These are phyloP conservation scores for Lycocerus yunnanus DNA, from an alignment of 2,888 invertebrate genomes.

Conservation along the genomic window DNA sequence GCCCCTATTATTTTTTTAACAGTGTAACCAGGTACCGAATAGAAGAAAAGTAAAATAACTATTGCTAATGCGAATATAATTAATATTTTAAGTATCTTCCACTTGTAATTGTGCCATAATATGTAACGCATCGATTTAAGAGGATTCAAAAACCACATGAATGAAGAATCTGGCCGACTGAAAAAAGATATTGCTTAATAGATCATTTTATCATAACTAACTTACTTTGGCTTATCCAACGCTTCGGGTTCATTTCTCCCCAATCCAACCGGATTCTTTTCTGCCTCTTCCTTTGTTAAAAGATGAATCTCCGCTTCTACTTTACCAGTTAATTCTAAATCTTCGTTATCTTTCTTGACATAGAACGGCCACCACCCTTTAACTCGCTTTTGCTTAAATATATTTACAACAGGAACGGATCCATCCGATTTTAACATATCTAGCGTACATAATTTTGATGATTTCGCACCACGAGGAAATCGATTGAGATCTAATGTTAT, in stretches of 20 bases:
- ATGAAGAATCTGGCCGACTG: slow-evolving; percentile 91
- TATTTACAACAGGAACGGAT: slow-evolving; percentile 80
- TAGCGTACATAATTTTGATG: slow-evolving; percentile 83
- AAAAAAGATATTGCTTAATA: slow-evolving; percentile 6
- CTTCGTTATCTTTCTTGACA: slow-evolving; percentile 82
- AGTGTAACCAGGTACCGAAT: slow-evolving; percentile 86
- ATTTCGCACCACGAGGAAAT: slow-evolving; percentile 88
- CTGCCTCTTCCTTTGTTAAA: slow-evolving; percentile 83
- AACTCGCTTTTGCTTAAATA: slow-evolving; percentile 88
- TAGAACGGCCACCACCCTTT: slow-evolving; percentile 95
- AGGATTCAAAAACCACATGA: slow-evolving; percentile 93
- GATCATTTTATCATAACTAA: neutral
- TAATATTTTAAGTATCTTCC: slow-evolving; percentile 78
- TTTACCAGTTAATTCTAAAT: slow-evolving; percentile 86
- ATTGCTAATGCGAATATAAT: slow-evolving; percentile 66
- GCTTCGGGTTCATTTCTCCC: slow-evolving; percentile 89
- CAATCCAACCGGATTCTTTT: slow-evolving; percentile 82
- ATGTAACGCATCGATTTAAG: slow-evolving; percentile 90
- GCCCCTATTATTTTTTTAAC: slow-evolving; percentile 85
- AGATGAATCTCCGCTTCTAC: slow-evolving; percentile 91
- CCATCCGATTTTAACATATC: slow-evolving; percentile 80
- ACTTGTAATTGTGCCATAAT: slow-evolving; percentile 92
- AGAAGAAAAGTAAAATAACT: slow-evolving; percentile 77
- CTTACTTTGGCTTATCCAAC: slow-evolving; percentile 88
- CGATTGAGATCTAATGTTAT: slow-evolving; percentile 81